Base-by-base conservation (phyloP, 2,888 invertebrate species). In the Galerucella calmariensis region DNA sequence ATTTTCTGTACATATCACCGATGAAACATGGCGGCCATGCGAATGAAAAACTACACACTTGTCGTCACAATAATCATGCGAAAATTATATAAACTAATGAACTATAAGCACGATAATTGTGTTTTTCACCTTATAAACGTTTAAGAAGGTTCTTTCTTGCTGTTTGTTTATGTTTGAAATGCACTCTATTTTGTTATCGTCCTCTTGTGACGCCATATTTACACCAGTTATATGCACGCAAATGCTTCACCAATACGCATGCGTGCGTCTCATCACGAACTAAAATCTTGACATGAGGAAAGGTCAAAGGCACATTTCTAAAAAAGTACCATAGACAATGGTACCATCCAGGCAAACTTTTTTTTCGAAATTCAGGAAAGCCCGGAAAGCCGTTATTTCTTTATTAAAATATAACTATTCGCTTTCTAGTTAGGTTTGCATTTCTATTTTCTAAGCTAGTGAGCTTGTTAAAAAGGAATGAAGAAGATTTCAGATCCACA, bases 161-260 rank as follows among this genome's bases (percentile, higher is more conserved):
- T 85, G 84, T 83, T 82, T 84, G 84, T 85, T 85, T 84, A 84
- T 82, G 82, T 85, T 83, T 83, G 82, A 81, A 83, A 82, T 83
- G 84, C 83, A 85, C 83, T 84, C 84, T 79, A 83, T 83, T 85
- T 86, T 86, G 84, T 86, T 87, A 85, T 85, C 85, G 82, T 86
- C 86, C 82, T 85, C 86, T 81, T 83, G 83, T 80, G 85, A 86
- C 86, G 86, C 87, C 87, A 87, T 87, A 86, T 86, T 87, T 86
- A 86, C 85, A 85, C 83, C 80, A 83, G 79, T 80, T 82, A 76
- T 77, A 77, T 81, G 80, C 83, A 84, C 83, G 83, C 83, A 83
- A 79, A 82, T 80, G 79, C 80, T 79, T 27, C 48, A 27, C 27
- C 41, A 73, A 44, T 80, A 67, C 81, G 81, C 79, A 74, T 76